Conservation (phyloP, 2,797 vertebrate species). For the Xenentodon cancila region DNA sequence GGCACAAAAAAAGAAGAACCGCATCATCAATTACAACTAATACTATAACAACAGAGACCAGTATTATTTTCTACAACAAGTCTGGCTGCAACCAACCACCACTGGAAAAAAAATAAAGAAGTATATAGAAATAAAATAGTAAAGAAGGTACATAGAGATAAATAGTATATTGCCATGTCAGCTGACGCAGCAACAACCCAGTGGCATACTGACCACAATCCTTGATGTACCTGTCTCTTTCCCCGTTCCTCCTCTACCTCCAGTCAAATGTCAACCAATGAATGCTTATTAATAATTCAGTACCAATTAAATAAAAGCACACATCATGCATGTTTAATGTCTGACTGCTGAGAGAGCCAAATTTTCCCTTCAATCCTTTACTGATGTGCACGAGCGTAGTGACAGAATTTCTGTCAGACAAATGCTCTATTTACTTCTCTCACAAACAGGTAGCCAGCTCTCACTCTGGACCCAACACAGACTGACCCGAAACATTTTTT, state of each 20-base stretch:
- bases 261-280: constrained; percentile 77
- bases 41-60: too few species aligned
- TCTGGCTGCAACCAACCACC: constrained; percentile 18
- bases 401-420: constrained; percentile 16
- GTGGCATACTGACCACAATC: constrained; percentile 34
- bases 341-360: constrained; percentile 57
- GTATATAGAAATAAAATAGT: too few species aligned
- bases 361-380: constrained; percentile 56
- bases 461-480: not conserved
- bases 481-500: constrained; percentile 24
- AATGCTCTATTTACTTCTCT: constrained; percentile 19
- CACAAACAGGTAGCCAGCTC: constrained; percentile 1
- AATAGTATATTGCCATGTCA: constrained; percentile 7
- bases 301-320: constrained; percentile 83
- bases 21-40: too few species aligned
- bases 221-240: constrained; percentile 17
- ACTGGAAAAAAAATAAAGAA: not conserved
- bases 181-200: constrained; percentile 48
- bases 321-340: constrained; percentile 81
- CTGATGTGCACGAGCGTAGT: constrained; percentile 38
- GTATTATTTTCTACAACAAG: not conserved
- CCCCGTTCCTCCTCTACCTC: constrained; percentile 23
- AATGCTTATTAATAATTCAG: constrained; percentile 82
- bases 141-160: too few species aligned
- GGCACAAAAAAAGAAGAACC: too few species aligned